phyloP scores from a whole-genome alignment of 2,888 invertebrate genomes.

The Melinopterus prodromus region DNA sequence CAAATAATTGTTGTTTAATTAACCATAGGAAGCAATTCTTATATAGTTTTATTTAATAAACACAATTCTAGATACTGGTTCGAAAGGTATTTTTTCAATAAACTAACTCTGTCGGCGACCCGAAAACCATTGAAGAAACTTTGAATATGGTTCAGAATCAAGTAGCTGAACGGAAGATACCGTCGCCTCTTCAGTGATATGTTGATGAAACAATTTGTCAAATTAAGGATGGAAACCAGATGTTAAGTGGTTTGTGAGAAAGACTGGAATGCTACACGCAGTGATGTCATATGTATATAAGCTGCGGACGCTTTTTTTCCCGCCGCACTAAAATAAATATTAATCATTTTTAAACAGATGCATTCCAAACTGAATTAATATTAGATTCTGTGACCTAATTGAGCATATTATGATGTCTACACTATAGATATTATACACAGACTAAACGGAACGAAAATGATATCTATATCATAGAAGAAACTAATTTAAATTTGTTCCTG shows the following conservation, averaged over 20 bases:
- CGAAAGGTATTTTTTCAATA: no score
- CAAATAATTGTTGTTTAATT: no score
- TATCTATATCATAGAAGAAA: no score
- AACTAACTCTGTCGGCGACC: no score
- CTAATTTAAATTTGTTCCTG: no score
- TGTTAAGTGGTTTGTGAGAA: conserved; percentile 24
- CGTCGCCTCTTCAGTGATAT: neutral
- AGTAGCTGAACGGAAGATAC: neutral
- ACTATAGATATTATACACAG: no score
- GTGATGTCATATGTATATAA: neutral
- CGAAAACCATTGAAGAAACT: no score
- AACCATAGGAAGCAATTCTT: no score
- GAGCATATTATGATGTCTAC: neutral
- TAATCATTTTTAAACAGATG: neutral
- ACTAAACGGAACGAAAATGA: no score
- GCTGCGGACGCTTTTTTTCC: neutral
- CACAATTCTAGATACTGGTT: no score
- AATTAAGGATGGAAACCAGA: conserved; percentile 25
- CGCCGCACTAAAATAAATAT: neutral
- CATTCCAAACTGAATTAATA: neutral
- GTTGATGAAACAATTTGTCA: conserved; percentile 25
- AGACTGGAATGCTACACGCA: neutral
- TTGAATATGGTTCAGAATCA: neutral
- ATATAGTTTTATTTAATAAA: no score
- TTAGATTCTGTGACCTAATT: neutral